Conservation (phyloP, 2,797 vertebrate species). For the Balearica regulorum region DNA sequence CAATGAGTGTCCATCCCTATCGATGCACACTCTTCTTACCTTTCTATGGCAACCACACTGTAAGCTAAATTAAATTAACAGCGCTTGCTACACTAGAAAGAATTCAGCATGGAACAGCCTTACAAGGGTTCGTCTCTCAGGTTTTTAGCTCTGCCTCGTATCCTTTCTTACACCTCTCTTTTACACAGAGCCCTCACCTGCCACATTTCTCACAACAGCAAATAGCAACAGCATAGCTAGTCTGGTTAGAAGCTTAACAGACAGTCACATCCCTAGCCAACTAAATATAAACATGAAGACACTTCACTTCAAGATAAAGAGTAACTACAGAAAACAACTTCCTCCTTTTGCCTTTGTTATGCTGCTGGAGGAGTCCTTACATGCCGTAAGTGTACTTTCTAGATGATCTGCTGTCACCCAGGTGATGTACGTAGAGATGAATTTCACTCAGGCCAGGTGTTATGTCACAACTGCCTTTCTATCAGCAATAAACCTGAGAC, state of each 20-base stretch:
- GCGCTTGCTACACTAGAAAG: not conserved
- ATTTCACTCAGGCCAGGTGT: not conserved
- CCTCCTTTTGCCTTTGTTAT: not conserved
- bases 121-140: not conserved
- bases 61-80: not conserved
- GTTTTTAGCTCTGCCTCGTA: not conserved
- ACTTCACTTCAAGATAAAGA: not conserved
- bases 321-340: not conserved
- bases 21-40: not conserved
- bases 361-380: not conserved
- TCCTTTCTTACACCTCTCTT: not conserved
- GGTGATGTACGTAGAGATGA: fast-evolving
- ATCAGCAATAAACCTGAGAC: not conserved
- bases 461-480: not conserved
- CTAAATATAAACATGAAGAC: not conserved
- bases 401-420: not conserved
- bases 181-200: not conserved
- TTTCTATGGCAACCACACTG: not conserved
- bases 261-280: not conserved
- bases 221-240: fast-evolving
- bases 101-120: not conserved
- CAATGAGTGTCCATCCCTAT: fast-evolving
- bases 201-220: not conserved
- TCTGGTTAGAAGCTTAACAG: not conserved
- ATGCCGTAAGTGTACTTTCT: not conserved